phyloP scores from a whole-genome alignment of 2,797 vertebrate genomes.

The Propithecus deckenii region DNA sequence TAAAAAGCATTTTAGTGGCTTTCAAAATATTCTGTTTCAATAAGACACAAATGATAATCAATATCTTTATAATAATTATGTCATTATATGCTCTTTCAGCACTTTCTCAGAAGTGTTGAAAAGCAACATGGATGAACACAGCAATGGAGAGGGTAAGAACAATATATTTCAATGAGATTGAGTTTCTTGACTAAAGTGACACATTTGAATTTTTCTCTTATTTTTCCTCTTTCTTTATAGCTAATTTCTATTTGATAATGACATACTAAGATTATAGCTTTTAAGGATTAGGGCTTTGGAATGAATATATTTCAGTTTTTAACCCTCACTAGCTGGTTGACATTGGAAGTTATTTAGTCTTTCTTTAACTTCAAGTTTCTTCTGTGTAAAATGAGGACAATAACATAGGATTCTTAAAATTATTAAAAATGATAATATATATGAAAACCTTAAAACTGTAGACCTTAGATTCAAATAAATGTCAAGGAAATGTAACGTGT shows the following conservation, averaged over 20 bases:
- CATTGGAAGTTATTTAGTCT: not conserved
- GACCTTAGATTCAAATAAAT: not conserved
- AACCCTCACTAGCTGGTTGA: not conserved
- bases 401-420: not conserved
- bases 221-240: not conserved
- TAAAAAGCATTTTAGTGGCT: conserved; percentile 35
- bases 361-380: conserved; percentile 33
- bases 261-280: not conserved
- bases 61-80: conserved; percentile 41
- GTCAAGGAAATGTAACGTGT: not conserved
- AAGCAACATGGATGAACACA: not conserved
- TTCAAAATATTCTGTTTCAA: conserved; percentile 65
- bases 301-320: conserved; percentile 28
- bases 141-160: not conserved
- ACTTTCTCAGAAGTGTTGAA: not conserved
- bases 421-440: not conserved
- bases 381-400: not conserved
- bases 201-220: not conserved
- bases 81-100: not conserved
- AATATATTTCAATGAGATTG: not conserved
- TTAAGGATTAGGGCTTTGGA: not conserved
- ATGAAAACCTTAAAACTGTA: not conserved
- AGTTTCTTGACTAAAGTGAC: not conserved
- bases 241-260: not conserved
- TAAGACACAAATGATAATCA: conserved; percentile 59